phyloP scores from a whole-genome alignment of 1,140 invertebrate species.

The Drosophila repletoides region DNA sequence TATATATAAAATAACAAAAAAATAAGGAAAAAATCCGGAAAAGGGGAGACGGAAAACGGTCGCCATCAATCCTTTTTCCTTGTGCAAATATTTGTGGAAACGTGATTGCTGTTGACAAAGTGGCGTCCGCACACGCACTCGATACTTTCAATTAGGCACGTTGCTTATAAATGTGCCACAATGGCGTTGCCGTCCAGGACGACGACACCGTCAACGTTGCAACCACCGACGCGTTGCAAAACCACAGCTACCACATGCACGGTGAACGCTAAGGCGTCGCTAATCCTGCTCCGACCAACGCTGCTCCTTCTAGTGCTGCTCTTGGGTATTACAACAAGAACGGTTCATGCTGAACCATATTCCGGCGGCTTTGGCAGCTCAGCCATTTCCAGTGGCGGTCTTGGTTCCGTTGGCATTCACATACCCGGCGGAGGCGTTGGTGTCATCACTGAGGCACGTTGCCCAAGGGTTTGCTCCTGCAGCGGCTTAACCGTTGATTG shows the following conservation, averaged over 20 bases:
- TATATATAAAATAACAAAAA: conserved; percentile 12
- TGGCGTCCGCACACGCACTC: conserved; percentile 63
- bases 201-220: conserved; percentile 53
- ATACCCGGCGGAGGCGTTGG: conserved; percentile 76
- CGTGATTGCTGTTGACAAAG: conserved; percentile 78
- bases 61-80: conserved; percentile 58
- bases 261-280: neutral
- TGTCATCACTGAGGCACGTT: conserved; percentile 82
- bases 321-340: no score
- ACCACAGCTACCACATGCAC: neutral
- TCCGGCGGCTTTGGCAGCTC: conserved; percentile 62
- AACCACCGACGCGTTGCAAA: conserved; percentile 52
- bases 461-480: conserved; percentile 92
- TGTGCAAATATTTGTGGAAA: conserved; percentile 65
- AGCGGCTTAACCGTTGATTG: conserved; percentile 90
- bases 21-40: conserved; percentile 7
- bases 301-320: conserved; percentile 19
- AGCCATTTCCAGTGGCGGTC: conserved; percentile 62
- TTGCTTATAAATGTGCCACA: conserved; percentile 78
- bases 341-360: conserved; percentile 67
- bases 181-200: conserved; percentile 68
- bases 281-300: conserved; percentile 21
- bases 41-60: neutral
- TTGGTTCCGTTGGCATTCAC: conserved; percentile 76
- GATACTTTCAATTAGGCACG: conserved; percentile 79